Evolutionary conservation across 2,797 vertebrate species (phyloP), one percentile per base, ranked within the genome.

Genomic region (Valencia hispanica): DNA sequence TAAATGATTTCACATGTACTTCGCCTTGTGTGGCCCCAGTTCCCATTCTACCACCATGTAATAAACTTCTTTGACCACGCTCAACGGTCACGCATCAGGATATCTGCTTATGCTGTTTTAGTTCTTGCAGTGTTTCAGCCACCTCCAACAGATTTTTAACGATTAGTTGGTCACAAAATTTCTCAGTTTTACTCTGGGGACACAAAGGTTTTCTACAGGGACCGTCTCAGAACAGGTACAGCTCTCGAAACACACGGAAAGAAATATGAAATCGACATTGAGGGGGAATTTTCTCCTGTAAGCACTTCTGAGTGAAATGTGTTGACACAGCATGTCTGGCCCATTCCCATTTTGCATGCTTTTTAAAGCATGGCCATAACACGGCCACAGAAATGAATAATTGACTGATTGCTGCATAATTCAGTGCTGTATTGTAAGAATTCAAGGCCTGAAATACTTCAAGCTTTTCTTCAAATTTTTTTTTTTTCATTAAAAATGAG

Each of bases 351-450:
- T 98, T 94, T 97, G 96, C 97, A 97, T 98, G 97, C 97, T 97
- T 98, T 98, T 98, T 97, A 97, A 98, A 97, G 97, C 96, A 93
- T 95, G 95, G 96, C 96, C 95, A 94, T 97, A 97, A 97, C 96
- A 93, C 95, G 95, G 95, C 94, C 94, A 94, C 94, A 92, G 93
- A 96, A 95, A 99, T 99, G 98, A 99, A 99, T 99, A 99, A 99
- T 99, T 98, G 97, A 99, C 98, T 97, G 97, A 97, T 98, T 96
- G 95, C 97, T 99, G 97, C 97, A 99, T 99, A 99, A 99, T 99
- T 99, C 97, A 99, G 96, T 94, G 95, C 95, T 95, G 96, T 97
- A 97, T 98, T 99, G 97, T 98, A 97, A 97, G 97, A 98, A 98
- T 96, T 96, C 97, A 99, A 99, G 97, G 97, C 97, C 97, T 97